These are phyloP conservation scores for Thecophora atra DNA, from an alignment of 2,888 invertebrate genomes.

Conservation along the genomic window DNA sequence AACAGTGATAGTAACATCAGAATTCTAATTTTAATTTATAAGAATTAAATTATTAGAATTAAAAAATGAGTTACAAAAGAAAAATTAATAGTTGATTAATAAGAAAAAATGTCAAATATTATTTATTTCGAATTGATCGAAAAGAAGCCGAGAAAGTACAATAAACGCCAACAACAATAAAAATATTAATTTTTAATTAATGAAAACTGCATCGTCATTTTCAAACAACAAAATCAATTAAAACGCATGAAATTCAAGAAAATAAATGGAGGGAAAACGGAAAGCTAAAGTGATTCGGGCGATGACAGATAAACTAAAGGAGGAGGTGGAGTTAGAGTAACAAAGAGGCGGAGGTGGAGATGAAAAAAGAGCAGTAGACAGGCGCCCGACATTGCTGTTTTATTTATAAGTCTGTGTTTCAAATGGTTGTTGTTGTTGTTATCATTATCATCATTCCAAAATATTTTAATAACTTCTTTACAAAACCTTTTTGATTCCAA, in stretches of 20 bases:
- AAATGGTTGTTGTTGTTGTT: background rate
- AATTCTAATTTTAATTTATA: too few species aligned
- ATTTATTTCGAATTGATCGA: slow-evolving; percentile 26
- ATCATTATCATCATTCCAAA: background rate
- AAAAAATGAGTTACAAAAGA: background rate
- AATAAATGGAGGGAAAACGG: background rate
- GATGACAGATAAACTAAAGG: background rate
- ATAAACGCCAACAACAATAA: background rate
- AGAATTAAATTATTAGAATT: too few species aligned
- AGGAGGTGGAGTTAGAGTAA: background rate
- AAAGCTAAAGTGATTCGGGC: background rate
- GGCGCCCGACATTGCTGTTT: background rate
- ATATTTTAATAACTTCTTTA: too few species aligned
- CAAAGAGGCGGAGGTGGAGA: background rate
- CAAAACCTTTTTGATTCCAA: too few species aligned
- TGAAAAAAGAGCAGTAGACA: background rate
- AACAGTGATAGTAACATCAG: slow-evolving; percentile 16
- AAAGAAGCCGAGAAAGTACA: background rate
- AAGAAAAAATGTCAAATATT: slow-evolving; percentile 15
- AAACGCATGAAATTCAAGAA: background rate
- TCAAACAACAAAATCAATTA: background rate
- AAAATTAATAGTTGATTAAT: background rate
- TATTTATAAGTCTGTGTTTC: background rate
- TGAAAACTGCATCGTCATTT: too few species aligned
- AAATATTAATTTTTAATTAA: background rate